Percentiles rank a stretch among this genome's conserved stretches.
phyloP scores from a whole-genome alignment of 2,797 vertebrate genomes.

The Nasua narica region DNA sequence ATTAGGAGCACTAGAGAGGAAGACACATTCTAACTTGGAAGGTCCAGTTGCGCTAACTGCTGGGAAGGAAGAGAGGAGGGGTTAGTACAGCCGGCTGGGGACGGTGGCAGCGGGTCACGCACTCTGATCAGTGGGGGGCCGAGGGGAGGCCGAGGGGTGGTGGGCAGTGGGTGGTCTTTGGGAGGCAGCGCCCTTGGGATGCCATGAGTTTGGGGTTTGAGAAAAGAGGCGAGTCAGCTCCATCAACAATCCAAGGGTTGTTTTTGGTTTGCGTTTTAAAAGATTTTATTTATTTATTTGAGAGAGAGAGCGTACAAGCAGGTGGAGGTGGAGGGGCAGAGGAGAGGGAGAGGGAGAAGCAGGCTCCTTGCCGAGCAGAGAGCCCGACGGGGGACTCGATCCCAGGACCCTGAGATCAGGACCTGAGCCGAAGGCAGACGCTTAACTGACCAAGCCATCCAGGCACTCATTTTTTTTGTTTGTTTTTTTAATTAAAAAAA shows the following conservation, averaged over 20 bases:
- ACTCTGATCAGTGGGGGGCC: neutral
- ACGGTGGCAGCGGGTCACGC: rapidly evolving
- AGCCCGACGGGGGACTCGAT: neutral
- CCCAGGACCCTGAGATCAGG: neutral
- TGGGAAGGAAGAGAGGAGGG: neutral
- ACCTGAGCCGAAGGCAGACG: neutral
- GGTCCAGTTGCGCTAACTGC: too few relatives aligned
- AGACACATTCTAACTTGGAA: neutral
- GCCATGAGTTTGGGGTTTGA: neutral
- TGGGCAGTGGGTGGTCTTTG: neutral
- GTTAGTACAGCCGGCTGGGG: neutral
- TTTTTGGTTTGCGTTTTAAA: neutral
- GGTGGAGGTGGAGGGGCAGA: neutral
- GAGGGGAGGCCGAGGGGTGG: neutral
- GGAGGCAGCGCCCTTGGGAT: neutral
- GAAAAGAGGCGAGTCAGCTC: neutral
- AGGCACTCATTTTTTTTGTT: neutral
- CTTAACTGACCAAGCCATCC: neutral
- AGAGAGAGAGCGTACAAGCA: neutral
- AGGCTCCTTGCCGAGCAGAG: neutral
- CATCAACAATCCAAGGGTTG: neutral
- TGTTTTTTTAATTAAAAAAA: neutral
- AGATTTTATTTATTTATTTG: neutral
- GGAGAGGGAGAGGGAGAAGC: neutral
- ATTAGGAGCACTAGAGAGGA: neutral